Evolutionary conservation across 2,797 vertebrate species (phyloP), one percentile per base, ranked within the genome.

Genomic region (Chelidonichthys spinosus): DNA sequence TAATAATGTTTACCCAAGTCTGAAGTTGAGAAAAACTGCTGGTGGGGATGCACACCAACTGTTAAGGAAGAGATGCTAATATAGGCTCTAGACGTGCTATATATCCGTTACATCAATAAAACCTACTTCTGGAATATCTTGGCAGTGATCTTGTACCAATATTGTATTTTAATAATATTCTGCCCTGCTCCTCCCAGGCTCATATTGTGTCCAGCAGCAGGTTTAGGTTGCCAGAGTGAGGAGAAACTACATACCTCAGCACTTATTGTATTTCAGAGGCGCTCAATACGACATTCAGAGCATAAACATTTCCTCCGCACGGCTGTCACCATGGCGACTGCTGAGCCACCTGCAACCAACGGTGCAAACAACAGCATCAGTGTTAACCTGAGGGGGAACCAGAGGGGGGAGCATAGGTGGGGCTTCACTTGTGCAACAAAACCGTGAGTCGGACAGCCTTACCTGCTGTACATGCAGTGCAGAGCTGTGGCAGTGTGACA

Each of bases 101-200:
- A 43, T 58, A 62, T 60, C 65, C 6, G 68, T 82, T 47, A 76
- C 64, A 77, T 70, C 64, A 18, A 61, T 58, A 77, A 37, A 77
- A 65, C 63, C 44, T 63, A 33, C 63, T 61, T 83, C 52, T 85
- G 72, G 63, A 82, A 78, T 82, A 78, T 61, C 53, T 84, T 92
- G 94, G 93, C 94, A 95, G 94, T 94, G 92, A 92, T 94, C 78
- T 81, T 44, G 8, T 76, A 88, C 62, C 79, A 77, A 18, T 43
- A 36, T 55, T 69, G 25, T 25, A 25, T 25, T 18, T 69, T 53
- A 56, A 78, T 15, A 59, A 61, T 25, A 25, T 25, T 25, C 25
- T 14, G 44, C 53, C 61, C 43, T 54, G 59, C 50, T 56, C 63
- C 56, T 81, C 64, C 25, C 35, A 55, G 68, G 49, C 63, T 58